Evolutionary conservation across 2,888 invertebrate genomes (phyloP).

Genomic region (Lysandra bellargus): DNA sequence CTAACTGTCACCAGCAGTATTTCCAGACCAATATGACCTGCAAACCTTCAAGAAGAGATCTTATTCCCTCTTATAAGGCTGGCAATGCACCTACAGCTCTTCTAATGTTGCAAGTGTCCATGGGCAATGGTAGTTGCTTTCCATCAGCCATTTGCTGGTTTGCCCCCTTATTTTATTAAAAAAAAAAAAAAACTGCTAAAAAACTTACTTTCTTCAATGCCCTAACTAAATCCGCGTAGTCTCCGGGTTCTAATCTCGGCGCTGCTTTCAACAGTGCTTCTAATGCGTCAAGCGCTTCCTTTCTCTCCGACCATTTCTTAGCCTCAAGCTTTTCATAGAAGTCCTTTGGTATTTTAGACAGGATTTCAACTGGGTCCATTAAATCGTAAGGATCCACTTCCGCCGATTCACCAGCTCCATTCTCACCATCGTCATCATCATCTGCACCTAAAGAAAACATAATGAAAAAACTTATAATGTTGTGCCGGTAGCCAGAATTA

Average conservation of each 20-base stretch:
- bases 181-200: not conserved
- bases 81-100: too few relatives aligned
- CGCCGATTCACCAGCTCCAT: slow-evolving; percentile 81
- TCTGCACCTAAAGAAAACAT: slow-evolving; percentile 53
- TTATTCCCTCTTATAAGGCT: too few relatives aligned
- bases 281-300: slow-evolving; percentile 92
- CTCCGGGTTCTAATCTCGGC: slow-evolving; percentile 94
- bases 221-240: slow-evolving; percentile 94
- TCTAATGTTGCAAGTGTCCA: too few relatives aligned
- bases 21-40: too few relatives aligned
- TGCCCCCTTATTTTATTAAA: not conserved
- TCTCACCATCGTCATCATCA: slow-evolving; percentile 79
- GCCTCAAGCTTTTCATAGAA: slow-evolving; percentile 96
- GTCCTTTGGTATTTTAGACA: slow-evolving; percentile 95
- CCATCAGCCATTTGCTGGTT: too few relatives aligned
- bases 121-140: too few relatives aligned
- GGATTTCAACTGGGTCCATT: slow-evolving; percentile 94
- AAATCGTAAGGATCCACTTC: slow-evolving; percentile 95
- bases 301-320: slow-evolving; percentile 98
- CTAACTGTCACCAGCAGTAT: too few relatives aligned
- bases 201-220: slow-evolving; percentile 89
- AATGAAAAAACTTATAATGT: not conserved
- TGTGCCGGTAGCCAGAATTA: too few relatives aligned
- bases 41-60: too few relatives aligned
- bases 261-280: slow-evolving; percentile 88